A percentile compares a stretch with the other conserved stretches of the same genome.
Evolutionary conservation across 2,797 vertebrate species (phyloP).

Genomic region (Calcarius lapponicus): DNA sequence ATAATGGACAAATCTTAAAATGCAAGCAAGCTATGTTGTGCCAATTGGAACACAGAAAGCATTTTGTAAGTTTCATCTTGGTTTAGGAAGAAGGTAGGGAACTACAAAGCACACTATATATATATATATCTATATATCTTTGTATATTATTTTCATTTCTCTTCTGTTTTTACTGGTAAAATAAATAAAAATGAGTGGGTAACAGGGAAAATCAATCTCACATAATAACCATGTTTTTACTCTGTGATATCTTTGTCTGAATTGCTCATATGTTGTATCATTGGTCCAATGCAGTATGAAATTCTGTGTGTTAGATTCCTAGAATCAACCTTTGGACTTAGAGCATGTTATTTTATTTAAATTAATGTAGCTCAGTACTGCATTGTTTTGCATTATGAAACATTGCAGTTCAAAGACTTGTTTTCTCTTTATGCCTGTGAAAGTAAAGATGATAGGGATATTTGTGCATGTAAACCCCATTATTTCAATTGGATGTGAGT

Average conservation of each 20-base stretch:
- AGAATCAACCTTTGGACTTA: not conserved
- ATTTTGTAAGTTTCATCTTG: slow-evolving; percentile 18
- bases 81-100: slow-evolving; percentile 5
- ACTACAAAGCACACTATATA: not conserved
- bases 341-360: not conserved
- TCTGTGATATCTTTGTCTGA: not conserved
- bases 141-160: slow-evolving; percentile 41
- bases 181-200: not conserved
- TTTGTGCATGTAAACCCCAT: not conserved
- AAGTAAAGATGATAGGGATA: not conserved
- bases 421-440: not conserved
- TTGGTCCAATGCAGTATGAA: not conserved
- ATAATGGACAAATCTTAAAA: slow-evolving; percentile 7
- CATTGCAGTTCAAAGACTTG: not conserved
- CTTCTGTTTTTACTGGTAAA: slow-evolving; percentile 29
- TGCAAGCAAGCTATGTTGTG: not conserved
- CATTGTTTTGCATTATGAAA: not conserved
- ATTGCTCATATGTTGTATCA: not conserved
- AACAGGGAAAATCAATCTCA: slow-evolving; percentile 5
- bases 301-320: not conserved
- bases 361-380: not conserved
- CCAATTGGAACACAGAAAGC: slow-evolving; percentile 24
- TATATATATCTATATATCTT: not conserved
- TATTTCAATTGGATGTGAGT: not conserved
- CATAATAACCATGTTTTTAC: not conserved